These are phyloP conservation scores for Eubasilissa splendida DNA, from an alignment of 2,888 invertebrate species.

Conservation along the genomic window DNA sequence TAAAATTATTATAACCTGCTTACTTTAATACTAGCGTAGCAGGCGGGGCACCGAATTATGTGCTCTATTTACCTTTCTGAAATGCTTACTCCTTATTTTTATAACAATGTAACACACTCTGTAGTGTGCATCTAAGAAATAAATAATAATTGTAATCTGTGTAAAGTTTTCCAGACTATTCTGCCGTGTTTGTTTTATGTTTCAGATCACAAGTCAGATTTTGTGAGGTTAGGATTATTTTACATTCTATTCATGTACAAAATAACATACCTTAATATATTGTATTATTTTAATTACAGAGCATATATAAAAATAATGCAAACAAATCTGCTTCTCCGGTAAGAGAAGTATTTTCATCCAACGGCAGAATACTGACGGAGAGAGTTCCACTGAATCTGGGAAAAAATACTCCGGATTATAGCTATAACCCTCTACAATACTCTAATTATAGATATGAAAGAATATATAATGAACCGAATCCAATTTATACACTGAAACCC, in stretches of 20 bases:
- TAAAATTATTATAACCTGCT: too few relatives aligned
- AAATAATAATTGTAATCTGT: too few relatives aligned
- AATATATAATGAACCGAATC: slow-evolving; percentile 45
- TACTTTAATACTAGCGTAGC: too few relatives aligned
- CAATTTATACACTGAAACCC: slow-evolving; percentile 39
- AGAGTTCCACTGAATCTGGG: slow-evolving; percentile 36
- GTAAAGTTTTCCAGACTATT: too few relatives aligned
- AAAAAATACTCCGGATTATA: slow-evolving; percentile 25
- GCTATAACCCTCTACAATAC: slow-evolving; percentile 39
- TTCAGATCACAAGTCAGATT: too few relatives aligned
- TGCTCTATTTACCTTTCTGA: too few relatives aligned
- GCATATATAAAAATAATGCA: slow-evolving; percentile 47
- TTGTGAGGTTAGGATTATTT: too few relatives aligned
- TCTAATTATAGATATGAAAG: slow-evolving; percentile 46
- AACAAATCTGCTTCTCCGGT: slow-evolving; percentile 12
- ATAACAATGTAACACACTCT: too few relatives aligned
- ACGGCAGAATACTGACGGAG: slow-evolving; percentile 26
- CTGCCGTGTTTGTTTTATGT: too few relatives aligned
- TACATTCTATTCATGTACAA: not conserved
- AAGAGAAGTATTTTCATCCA: slow-evolving; percentile 12
- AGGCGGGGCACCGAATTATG: too few relatives aligned
- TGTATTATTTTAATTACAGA: slow-evolving; percentile 33
- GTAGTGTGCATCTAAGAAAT: too few relatives aligned
- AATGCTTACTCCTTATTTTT: too few relatives aligned
- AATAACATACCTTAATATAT: not conserved